Conservation (phyloP, 2,888 invertebrate genomes). For the Leptopterna dolabrata region DNA sequence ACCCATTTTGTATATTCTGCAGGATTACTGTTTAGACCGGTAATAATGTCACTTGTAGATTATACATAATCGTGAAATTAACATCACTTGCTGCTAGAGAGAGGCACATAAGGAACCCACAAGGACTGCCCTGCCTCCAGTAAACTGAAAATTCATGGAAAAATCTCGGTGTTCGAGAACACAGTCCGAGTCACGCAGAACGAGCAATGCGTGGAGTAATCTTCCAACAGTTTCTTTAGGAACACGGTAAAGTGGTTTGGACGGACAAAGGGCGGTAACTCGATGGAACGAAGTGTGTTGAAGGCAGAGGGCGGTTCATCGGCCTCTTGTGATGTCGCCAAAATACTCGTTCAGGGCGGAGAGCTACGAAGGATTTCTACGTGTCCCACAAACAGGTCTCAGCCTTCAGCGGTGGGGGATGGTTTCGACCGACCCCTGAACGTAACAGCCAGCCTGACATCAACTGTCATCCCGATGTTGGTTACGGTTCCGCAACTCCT, state of each 20-base stretch:
- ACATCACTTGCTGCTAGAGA: too few species aligned
- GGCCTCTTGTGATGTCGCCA: conserved; percentile 29
- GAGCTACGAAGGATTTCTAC: background rate
- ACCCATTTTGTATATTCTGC: too few species aligned
- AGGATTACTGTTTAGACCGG: too few species aligned
- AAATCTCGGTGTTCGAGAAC: background rate
- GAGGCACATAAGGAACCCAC: too few species aligned
- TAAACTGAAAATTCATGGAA: background rate
- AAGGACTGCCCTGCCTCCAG: background rate
- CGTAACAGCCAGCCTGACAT: background rate
- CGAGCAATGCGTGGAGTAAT: conserved; percentile 19
- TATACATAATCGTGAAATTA: too few species aligned
- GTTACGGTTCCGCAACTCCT: background rate
- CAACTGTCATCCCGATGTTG: background rate
- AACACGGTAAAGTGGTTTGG: conserved; percentile 18
- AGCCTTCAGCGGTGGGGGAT: background rate
- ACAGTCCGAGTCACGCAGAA: background rate
- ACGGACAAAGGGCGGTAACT: background rate
- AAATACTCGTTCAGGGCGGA: background rate
- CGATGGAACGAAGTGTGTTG: conserved; percentile 34
- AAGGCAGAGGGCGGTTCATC: conserved; percentile 24
- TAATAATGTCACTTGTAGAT: too few species aligned
- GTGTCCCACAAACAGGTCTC: conserved; percentile 34
- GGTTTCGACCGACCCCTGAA: background rate
- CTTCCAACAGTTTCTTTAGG: background rate